Evolutionary conservation across 2,888 invertebrate genomes (phyloP).

Genomic region (Syrphus vitripennis): DNA sequence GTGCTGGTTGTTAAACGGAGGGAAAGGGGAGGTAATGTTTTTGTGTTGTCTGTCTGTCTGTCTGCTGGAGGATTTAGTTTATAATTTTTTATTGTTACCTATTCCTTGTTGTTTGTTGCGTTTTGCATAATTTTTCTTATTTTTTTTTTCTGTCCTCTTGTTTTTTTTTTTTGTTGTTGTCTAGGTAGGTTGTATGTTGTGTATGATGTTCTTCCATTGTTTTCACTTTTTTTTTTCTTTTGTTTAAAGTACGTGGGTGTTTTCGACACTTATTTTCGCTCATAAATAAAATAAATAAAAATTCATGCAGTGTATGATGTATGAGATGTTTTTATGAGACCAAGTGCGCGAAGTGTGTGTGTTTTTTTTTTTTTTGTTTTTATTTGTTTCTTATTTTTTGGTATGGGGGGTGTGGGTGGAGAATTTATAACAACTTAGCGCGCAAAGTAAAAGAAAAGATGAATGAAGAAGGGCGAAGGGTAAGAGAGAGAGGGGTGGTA

Average conservation of each 20-base stretch:
- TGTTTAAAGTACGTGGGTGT: conserved; percentile 58
- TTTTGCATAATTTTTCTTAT: conserved; percentile 32
- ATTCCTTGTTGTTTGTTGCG: conserved; percentile 10
- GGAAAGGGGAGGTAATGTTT: not conserved
- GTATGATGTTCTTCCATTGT: conserved; percentile 36
- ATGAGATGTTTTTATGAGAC: conserved; percentile 43
- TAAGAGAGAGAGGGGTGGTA: not conserved
- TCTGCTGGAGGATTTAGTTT: conserved; percentile 54
- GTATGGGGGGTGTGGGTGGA: not conserved
- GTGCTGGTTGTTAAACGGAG: not conserved
- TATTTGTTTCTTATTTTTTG: not conserved
- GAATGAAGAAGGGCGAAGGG: too few relatives aligned
- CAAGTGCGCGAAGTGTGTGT: conserved; percentile 11
- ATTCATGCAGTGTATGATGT: conserved; percentile 59
- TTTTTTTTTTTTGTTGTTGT: not conserved
- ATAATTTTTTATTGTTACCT: not conserved
- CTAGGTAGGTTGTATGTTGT: not conserved
- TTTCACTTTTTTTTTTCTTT: conserved; percentile 6
- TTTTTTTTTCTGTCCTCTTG: not conserved
- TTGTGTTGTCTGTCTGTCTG: conserved; percentile 37
- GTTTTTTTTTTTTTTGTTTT: not conserved
- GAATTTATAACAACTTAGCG: conserved; percentile 43
- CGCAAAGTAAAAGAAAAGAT: conserved; percentile 28
- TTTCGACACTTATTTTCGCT: conserved; percentile 70
- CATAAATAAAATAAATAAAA: conserved; percentile 63